Conservation (phyloP, 1,140 invertebrate genomes). For the Laodelphax striatellus region DNA sequence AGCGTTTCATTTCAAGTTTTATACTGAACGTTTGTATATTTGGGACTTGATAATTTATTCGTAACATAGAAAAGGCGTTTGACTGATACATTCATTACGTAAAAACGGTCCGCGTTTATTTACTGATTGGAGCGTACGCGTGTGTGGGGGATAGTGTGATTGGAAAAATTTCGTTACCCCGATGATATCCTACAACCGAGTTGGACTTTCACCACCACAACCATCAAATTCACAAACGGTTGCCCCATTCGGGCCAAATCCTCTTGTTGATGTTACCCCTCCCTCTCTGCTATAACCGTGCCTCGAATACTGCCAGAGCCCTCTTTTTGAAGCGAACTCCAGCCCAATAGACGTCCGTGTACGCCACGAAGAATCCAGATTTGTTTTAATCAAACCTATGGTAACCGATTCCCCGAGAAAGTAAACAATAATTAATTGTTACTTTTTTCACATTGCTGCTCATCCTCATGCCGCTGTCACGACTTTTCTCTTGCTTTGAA, state of each 20-base stretch:
- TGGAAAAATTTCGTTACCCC: not conserved
- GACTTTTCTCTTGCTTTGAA: not conserved
- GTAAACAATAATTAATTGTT: conserved; percentile 2
- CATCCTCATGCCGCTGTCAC: not conserved
- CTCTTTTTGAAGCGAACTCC: too few relatives aligned
- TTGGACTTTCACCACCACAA: too few relatives aligned
- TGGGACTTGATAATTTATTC: not conserved
- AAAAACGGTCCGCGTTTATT: not conserved
- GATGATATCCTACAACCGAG: not conserved
- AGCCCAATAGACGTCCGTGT: too few relatives aligned
- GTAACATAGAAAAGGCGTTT: not conserved
- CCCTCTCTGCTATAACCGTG: too few relatives aligned
- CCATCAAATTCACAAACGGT: too few relatives aligned
- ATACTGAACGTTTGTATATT: not conserved
- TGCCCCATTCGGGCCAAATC: too few relatives aligned
- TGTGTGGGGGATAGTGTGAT: too few relatives aligned
- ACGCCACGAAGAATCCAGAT: not conserved
- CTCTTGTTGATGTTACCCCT: too few relatives aligned
- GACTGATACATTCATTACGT: conserved; percentile 2
- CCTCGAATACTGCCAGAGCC: too few relatives aligned
- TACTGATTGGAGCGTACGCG: not conserved
- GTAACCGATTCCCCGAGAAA: not conserved
- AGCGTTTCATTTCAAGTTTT: not conserved
- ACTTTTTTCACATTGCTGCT: not conserved
- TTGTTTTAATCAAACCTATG: not conserved